Evolutionary conservation across 2,797 vertebrate species (phyloP).

Genomic region (Helicolenus hilgendorfi): DNA sequence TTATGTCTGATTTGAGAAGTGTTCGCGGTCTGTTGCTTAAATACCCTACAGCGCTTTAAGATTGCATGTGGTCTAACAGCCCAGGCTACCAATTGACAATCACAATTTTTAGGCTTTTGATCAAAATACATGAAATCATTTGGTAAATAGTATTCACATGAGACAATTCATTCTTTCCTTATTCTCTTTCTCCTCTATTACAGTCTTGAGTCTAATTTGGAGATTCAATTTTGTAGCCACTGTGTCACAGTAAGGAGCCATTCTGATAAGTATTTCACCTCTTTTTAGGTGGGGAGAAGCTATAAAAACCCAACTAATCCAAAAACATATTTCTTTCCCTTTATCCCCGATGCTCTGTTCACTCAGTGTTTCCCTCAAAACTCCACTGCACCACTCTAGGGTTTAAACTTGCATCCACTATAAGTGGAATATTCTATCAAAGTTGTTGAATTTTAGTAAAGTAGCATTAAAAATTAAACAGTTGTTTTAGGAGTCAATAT

Average conservation of each 20-base stretch:
- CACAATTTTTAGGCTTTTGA: not conserved
- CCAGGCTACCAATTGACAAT: not conserved
- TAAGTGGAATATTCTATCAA: conserved; percentile 71
- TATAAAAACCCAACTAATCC: not conserved
- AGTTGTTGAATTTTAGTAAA: conserved; percentile 53
- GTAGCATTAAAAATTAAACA: conserved; percentile 40
- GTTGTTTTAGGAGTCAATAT: conserved; percentile 32
- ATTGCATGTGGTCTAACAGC: conserved; percentile 3
- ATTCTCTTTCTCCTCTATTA: not conserved
- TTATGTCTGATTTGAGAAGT: conserved; percentile 8
- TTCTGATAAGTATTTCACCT: not conserved
- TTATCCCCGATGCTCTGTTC: not conserved
- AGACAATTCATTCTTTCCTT: not conserved
- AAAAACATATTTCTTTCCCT: conserved; percentile 2
- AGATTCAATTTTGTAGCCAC: not conserved
- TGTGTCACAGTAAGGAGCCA: not conserved
- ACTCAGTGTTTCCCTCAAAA: conserved; percentile 15
- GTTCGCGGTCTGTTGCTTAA: not conserved
- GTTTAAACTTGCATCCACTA: conserved; percentile 34
- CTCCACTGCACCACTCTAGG: conserved; percentile 25
- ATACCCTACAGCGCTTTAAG: conserved; percentile 17
- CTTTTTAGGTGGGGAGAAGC: not conserved
- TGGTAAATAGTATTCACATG: not conserved
- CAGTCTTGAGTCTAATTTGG: not conserved
- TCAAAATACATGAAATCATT: conserved; percentile 10